Percentiles rank a stretch among this genome's conserved stretches.
Conservation (phyloP, 2,888 invertebrate species). For the Biston stratarius region DNA sequence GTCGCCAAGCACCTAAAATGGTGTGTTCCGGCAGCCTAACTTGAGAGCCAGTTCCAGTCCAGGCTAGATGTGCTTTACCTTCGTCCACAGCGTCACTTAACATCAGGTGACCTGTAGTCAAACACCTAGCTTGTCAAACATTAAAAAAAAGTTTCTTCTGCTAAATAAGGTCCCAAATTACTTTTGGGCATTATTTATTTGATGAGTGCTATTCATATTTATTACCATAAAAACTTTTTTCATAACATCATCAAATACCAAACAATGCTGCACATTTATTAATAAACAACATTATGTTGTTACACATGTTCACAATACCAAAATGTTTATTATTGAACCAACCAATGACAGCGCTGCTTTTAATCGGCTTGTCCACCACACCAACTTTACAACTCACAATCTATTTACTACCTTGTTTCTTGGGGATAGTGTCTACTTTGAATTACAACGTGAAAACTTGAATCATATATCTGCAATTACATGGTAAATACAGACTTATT, state of each 20-base stretch:
- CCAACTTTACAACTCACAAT: constrained; percentile 42
- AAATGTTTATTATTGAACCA: constrained; percentile 45
- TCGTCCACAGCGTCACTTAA: too few species aligned
- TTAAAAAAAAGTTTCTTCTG: too few species aligned
- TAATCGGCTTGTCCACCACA: constrained; percentile 60
- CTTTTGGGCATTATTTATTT: too few species aligned
- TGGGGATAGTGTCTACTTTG: constrained; percentile 16
- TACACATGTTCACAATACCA: constrained; percentile 47
- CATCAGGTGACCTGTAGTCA: too few species aligned
- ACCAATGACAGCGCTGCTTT: constrained; percentile 56
- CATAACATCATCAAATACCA: background rate
- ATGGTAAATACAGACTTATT: constrained; percentile 9
- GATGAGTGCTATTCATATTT: too few species aligned
- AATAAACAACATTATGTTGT: constrained; percentile 35
- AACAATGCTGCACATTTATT: constrained; percentile 9
- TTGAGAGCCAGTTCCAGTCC: too few species aligned
- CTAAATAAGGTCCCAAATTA: too few species aligned
- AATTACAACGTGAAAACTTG: background rate
- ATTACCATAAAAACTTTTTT: background rate
- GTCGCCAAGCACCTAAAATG: too few species aligned
- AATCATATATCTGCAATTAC: background rate
- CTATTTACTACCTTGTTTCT: constrained; percentile 35
- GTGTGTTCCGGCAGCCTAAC: too few species aligned
- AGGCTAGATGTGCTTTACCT: too few species aligned
- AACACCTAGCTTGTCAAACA: too few species aligned